Conservation (phyloP, 1,140 invertebrate species). For the Ceratina japonica region DNA sequence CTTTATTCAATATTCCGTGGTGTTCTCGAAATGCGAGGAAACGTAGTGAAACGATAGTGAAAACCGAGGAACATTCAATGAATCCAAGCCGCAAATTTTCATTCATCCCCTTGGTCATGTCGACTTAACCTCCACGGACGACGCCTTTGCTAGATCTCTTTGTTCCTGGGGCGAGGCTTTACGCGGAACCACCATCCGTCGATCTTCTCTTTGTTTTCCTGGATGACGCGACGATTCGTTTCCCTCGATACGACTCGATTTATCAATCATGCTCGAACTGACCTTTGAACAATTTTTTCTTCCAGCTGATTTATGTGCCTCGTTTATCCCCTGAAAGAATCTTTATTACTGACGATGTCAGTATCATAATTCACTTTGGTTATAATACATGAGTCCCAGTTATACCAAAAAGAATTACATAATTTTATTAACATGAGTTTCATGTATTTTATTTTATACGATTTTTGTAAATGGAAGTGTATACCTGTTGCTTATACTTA, state of each 20-base stretch:
- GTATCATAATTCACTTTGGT: too few relatives aligned
- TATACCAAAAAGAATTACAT: too few relatives aligned
- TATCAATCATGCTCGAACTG: neutral
- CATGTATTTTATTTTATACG: too few relatives aligned
- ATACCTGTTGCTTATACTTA: too few relatives aligned
- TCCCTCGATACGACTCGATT: neutral
- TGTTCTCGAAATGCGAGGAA: too few relatives aligned
- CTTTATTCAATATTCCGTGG: constrained; percentile 14
- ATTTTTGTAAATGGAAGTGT: too few relatives aligned
- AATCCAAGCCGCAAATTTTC: constrained; percentile 43
- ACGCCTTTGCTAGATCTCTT: neutral
- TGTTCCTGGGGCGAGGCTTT: neutral
- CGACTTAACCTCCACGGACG: constrained; percentile 1
- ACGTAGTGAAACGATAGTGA: too few relatives aligned
- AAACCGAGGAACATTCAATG: constrained; percentile 19
- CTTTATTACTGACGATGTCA: too few relatives aligned
- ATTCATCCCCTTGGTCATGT: constrained; percentile 38
- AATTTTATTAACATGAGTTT: too few relatives aligned
- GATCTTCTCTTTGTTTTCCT: neutral
- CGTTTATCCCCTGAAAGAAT: neutral
- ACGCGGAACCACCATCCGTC: neutral
- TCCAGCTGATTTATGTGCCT: neutral
- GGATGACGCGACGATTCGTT: neutral
- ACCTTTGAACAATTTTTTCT: neutral
- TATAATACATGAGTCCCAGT: too few relatives aligned